Base-by-base conservation (phyloP, 2,113 vertebrate genomes). In the Alaudala cheleensis region DNA sequence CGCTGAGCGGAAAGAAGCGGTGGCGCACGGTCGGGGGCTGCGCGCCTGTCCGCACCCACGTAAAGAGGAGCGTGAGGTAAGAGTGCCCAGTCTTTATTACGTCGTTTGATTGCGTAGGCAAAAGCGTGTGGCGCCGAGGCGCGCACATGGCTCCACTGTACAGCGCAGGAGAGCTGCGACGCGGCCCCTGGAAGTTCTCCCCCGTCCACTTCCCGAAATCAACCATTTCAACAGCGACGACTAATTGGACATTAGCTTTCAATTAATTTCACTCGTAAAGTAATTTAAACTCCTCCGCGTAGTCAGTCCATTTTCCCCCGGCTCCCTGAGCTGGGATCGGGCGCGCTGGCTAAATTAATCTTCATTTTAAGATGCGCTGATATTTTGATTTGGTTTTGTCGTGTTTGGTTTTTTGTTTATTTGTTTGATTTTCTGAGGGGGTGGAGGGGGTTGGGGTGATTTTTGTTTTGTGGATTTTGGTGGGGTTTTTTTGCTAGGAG, bases 271-370 rank as follows among this genome's bases (percentile, higher is more conserved):
- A 2, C n/a, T 22, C 13, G 21, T 51, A 34, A 84, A 65, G 62
- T 50, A 29, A 60, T 65, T 49, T 10, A 56, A 85, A 10, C 31
- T 44, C 24, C 61, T 37, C 45, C 29, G 11, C 12, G 1, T 5
- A 33, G 9, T 50, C 51, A 8, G 25, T 7, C 47, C 17, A 0
- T 58, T 74, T 72, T 0, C 0, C 21, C 21, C 29, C 4, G 1
- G 15, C 34, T 62, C 60, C 23, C 14, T 11, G 15, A 3, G 44
- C 12, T 18, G 70, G 42, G 64, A n/a, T 60, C 1, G 5, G 33
- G 25, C 2, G 2, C 0, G 7, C 5, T 31, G 33, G 50, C 18
- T 37, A 31, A 76, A 60, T 7, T 29, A 6, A 47, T 22, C 12
- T 0, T 0, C 40, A 5, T 21, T 77, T 57, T 10, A 26, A 51